Evolutionary conservation across 2,888 invertebrate genomes (phyloP), one percentile per base, ranked within the genome.

Genomic region (Chloroclystis v-ata): DNA sequence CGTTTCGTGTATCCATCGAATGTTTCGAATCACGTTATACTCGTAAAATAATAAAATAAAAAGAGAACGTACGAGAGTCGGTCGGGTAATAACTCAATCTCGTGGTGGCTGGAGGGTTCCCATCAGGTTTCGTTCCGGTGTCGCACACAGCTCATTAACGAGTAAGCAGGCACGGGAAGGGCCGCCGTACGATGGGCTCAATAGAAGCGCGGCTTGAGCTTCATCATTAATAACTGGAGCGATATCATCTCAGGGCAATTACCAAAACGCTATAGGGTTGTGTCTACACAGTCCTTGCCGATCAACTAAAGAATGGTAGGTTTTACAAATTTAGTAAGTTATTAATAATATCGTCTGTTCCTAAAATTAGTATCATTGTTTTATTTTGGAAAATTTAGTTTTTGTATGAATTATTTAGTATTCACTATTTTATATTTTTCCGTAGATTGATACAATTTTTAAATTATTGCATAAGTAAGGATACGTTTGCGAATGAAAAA

Each of bases 151-250:
- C 79, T 80, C 76, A 76, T 82, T 78, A 79, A 73, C 74, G 72
- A 71, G 66, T 69, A 69, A 71, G 65, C 70, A 69, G 69, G 73
- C 41, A 56, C 44, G 70, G 78, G 75, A 75, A 72, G 78, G 77
- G 75, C 68, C 69, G 64, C 75, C 82, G 82, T 83, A 84, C 82
- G 83, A 84, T 85, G 83, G 76, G 82, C 80, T 80, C 82, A 78
- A 82, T 84, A 83, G 83, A 81, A 80, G 77, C 77, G 78, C 78
- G 75, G 73, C 69, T 75, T 69, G 67, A 69, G 63, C 61, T 68
- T 78, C 75, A 72, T 82, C 82, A 81, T 82, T 82, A 83, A 83
- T 83, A 83, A 78, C 72, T 71, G 60, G 63, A 56, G 69, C 66
- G 78, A 80, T 82, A 78, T 53, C 57, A 76, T 81, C 80, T 71